Evolutionary conservation across 2,113 vertebrate genomes (phyloP).

Genomic region (Lathamus discolor): DNA sequence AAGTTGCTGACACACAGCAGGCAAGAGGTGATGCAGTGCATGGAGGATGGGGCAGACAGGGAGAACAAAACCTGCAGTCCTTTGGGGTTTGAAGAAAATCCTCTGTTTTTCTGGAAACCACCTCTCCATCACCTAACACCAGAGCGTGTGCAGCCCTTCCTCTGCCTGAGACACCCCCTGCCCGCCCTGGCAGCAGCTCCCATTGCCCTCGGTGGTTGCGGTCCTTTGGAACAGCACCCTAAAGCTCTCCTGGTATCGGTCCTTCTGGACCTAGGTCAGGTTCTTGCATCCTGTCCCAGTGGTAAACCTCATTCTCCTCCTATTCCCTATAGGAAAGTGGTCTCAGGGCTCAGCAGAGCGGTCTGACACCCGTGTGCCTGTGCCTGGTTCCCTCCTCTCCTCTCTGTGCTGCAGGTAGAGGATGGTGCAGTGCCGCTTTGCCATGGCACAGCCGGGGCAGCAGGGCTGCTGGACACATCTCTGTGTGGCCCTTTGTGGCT

Average conservation of each 20-base stretch:
- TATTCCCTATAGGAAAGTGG: background rate
- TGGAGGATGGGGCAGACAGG: background rate
- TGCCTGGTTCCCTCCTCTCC: background rate
- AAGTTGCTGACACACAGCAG: background rate
- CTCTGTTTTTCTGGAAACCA: background rate
- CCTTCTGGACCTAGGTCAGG: background rate
- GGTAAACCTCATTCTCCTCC: background rate
- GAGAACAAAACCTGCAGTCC: background rate
- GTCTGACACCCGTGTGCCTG: background rate
- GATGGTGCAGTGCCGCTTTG: background rate
- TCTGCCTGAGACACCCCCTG: background rate
- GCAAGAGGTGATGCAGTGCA: background rate
- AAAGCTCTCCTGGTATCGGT: rapidly evolving
- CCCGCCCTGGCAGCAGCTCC: background rate
- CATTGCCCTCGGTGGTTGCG: rapidly evolving
- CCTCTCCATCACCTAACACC: background rate
- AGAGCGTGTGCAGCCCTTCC: background rate
- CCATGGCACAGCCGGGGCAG: background rate
- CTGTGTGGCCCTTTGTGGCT: background rate
- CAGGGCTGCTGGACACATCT: rapidly evolving
- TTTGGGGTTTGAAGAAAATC: background rate
- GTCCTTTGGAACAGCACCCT: background rate
- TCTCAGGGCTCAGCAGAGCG: background rate
- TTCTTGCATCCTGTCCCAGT: rapidly evolving
- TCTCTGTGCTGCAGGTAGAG: background rate